A percentile compares a stretch with the other conserved stretches of the same genome.
These are phyloP conservation scores for Semibalanus balanoides DNA, from an alignment of 1,140 invertebrate species.

Conservation along the genomic window DNA sequence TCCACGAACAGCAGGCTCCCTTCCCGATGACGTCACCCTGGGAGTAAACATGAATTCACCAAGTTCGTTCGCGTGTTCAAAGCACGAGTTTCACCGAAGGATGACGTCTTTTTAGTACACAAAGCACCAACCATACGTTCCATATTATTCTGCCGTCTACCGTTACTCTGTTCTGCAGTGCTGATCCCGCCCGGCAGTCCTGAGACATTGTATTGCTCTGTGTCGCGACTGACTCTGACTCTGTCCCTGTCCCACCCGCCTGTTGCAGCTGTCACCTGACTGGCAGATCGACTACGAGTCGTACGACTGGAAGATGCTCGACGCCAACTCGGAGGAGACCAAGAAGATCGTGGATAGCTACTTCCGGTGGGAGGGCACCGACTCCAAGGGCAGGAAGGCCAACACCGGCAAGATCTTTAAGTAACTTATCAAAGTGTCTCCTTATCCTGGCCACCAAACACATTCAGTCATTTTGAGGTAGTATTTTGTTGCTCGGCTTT, in stretches of 20 bases:
- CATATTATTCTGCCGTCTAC: no score
- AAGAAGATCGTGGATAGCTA: constrained; percentile 86
- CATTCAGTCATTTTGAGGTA: background rate
- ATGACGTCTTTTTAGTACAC: no score
- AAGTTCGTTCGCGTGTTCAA: no score
- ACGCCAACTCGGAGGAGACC: constrained; percentile 61
- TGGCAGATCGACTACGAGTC: constrained; percentile 96
- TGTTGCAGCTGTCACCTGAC: constrained; percentile 66
- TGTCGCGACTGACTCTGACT: no score
- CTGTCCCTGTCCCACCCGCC: constrained; percentile 27
- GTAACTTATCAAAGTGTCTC: constrained; percentile 30
- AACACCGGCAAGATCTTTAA: constrained; percentile 99
- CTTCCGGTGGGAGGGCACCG: constrained; percentile 75
- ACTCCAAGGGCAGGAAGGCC: constrained; percentile 80
- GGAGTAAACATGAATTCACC: no score
- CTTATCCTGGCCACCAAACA: background rate
- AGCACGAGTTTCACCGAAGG: no score
- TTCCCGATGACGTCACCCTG: no score
- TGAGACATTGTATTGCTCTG: no score
- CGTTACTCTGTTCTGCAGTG: no score
- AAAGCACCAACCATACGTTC: no score
- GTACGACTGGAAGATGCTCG: constrained; percentile 91
- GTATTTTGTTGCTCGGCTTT: background rate
- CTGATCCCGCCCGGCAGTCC: no score
- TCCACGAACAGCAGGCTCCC: no score